These are phyloP conservation scores for Odontomyia ornata DNA, from an alignment of 2,888 invertebrate genomes.

Conservation along the genomic window DNA sequence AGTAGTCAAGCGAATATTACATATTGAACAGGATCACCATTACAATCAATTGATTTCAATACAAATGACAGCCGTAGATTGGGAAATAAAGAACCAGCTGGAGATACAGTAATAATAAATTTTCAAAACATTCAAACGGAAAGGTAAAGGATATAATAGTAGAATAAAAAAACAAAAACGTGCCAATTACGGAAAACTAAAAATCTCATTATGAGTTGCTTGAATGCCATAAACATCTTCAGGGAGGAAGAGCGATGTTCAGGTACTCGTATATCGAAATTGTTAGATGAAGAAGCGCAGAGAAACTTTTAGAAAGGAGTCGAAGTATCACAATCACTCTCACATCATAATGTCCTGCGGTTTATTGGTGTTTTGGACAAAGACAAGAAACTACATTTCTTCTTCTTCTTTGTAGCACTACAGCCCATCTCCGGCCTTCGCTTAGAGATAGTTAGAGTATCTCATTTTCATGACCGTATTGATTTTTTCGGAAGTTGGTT, in stretches of 20 bases:
- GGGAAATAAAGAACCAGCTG: too few relatives aligned
- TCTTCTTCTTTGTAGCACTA: too few relatives aligned
- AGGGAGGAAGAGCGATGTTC: conserved; percentile 84
- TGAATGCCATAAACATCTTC: conserved; percentile 58
- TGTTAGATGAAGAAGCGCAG: conserved; percentile 89
- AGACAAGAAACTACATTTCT: too few relatives aligned
- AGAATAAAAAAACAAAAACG: conserved; percentile 70
- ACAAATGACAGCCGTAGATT: conserved; percentile 39
- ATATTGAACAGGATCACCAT: too few relatives aligned
- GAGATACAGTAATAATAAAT: conserved; percentile 61
- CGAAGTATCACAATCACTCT: conserved; percentile 87
- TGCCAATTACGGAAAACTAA: conserved; percentile 69
- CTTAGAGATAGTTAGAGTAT: too few relatives aligned
- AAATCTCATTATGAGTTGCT: conserved; percentile 61
- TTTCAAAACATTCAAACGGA: conserved; percentile 62
- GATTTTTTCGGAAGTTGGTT: too few relatives aligned
- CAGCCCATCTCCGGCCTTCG: too few relatives aligned
- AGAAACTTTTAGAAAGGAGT: conserved; percentile 95
- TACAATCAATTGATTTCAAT: conserved; percentile 53
- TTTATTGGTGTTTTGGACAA: too few relatives aligned
- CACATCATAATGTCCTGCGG: too few relatives aligned
- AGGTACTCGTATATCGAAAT: conserved; percentile 84
- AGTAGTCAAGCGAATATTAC: conserved; percentile 66
- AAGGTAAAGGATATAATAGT: too few relatives aligned
- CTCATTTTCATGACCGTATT: too few relatives aligned